Percentiles rank a stretch among this genome's conserved stretches.
Evolutionary conservation across 2,888 invertebrate species (phyloP).

Genomic region (Sympetrum striolatum): DNA sequence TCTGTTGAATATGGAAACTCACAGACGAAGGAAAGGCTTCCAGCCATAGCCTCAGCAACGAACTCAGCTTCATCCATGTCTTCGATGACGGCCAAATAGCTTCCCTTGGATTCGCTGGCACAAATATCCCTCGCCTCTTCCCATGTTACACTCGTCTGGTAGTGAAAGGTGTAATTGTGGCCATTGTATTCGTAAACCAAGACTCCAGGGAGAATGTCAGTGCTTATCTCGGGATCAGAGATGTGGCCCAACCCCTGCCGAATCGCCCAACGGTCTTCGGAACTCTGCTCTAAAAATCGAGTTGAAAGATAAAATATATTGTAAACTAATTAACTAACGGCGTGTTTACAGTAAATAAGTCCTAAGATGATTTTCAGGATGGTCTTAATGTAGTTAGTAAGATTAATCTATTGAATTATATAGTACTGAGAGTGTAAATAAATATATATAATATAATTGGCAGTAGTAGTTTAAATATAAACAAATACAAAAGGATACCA

Average conservation of each 20-base stretch:
- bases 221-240: background rate
- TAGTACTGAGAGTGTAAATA: too few relatives aligned
- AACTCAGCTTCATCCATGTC: constrained; percentile 28
- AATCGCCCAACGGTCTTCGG: background rate
- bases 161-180: constrained; percentile 6
- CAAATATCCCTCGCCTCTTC: background rate
- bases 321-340: too few relatives aligned
- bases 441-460: too few relatives aligned
- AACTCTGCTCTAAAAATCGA: background rate
- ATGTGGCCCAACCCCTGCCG: background rate
- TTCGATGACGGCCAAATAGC: constrained; percentile 14
- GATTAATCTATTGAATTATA: too few relatives aligned
- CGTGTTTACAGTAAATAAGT: too few relatives aligned
- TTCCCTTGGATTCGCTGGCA: background rate
- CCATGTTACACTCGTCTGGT: background rate
- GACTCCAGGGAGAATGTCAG: background rate
- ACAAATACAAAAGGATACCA: too few relatives aligned
- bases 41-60: constrained; percentile 12
- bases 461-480: too few relatives aligned
- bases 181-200: constrained; percentile 16
- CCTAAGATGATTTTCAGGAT: too few relatives aligned
- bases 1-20: background rate
- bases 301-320: background rate
- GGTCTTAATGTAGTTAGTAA: too few relatives aligned
- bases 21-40: constrained; percentile 17